phyloP scores from a whole-genome alignment of 1,140 invertebrate genomes.

The Globodera rostochiensis region DNA sequence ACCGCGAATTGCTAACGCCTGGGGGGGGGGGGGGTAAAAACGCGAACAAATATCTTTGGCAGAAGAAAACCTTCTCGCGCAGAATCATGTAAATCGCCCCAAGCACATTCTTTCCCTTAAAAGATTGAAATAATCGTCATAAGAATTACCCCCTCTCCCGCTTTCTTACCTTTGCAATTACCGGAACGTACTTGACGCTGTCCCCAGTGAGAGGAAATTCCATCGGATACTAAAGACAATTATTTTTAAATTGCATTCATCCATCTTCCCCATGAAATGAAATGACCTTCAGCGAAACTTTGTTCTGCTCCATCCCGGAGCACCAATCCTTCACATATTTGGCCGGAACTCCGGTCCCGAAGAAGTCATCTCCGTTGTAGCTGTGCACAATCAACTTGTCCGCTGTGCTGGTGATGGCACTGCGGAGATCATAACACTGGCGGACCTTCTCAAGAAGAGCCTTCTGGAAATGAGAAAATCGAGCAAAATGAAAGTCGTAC shows the following conservation, averaged over 20 bases:
- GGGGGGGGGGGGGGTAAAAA: no score
- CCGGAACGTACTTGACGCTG: slow-evolving; percentile 48
- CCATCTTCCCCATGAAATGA: not conserved
- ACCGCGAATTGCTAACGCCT: no score
- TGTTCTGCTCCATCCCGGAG: slow-evolving; percentile 38
- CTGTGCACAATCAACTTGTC: slow-evolving; percentile 54
- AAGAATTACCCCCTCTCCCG: not conserved
- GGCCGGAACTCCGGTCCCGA: slow-evolving; percentile 46
- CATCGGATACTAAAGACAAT: slow-evolving; percentile 46
- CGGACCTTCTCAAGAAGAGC: slow-evolving; percentile 49
- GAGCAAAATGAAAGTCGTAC: not conserved
- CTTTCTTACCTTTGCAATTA: slow-evolving; percentile 47
- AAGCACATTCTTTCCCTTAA: slow-evolving; percentile 45
- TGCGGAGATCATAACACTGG: slow-evolving; percentile 40
- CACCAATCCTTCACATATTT: slow-evolving; percentile 52
- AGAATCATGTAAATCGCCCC: slow-evolving; percentile 55
- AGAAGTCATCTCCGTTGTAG: slow-evolving; percentile 50
- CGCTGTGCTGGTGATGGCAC: slow-evolving; percentile 41
- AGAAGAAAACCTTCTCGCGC: slow-evolving; percentile 37
- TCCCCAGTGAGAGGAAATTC: slow-evolving; percentile 47
- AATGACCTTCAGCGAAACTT: slow-evolving; percentile 36
- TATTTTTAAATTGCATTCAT: not conserved
- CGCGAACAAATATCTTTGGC: no score
- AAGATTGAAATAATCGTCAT: not conserved
- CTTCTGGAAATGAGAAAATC: slow-evolving; percentile 29